These are phyloP conservation scores for Holotrichia oblita DNA, from an alignment of 1,140 invertebrate species.

Conservation along the genomic window DNA sequence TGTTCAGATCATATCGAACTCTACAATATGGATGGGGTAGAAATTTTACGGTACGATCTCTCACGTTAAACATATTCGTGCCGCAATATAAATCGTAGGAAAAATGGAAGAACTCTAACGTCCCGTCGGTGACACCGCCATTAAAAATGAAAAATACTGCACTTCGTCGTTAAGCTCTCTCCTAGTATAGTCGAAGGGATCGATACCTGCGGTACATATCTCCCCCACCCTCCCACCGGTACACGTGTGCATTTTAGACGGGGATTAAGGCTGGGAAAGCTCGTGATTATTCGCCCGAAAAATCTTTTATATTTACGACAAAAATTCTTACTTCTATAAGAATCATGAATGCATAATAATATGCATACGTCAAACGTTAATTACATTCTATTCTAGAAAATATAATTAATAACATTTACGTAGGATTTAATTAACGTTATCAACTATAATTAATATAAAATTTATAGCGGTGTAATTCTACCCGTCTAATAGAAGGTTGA, in stretches of 20 bases:
- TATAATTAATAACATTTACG: no score
- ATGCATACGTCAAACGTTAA: no score
- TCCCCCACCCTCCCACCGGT: no score
- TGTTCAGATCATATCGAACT: no score
- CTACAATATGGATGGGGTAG: not conserved
- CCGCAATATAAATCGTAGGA: not conserved
- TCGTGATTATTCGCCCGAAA: not conserved
- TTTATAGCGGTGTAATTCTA: no score
- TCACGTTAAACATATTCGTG: not conserved
- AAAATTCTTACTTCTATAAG: no score
- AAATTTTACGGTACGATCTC: not conserved
- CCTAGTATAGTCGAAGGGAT: not conserved
- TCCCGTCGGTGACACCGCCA: not conserved
- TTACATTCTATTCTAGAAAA: no score
- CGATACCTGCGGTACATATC: not conserved
- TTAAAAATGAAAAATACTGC: slow-evolving; percentile 3
- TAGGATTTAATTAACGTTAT: no score
- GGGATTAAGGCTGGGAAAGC: not conserved
- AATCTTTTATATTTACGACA: not conserved
- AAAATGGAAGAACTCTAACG: no score
- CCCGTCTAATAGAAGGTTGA: no score
- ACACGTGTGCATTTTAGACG: not conserved
- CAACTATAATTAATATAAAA: no score
- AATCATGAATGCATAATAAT: no score
- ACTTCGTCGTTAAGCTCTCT: not conserved